Conservation (phyloP, 1,140 invertebrate species). For the Orius insidiosus region DNA sequence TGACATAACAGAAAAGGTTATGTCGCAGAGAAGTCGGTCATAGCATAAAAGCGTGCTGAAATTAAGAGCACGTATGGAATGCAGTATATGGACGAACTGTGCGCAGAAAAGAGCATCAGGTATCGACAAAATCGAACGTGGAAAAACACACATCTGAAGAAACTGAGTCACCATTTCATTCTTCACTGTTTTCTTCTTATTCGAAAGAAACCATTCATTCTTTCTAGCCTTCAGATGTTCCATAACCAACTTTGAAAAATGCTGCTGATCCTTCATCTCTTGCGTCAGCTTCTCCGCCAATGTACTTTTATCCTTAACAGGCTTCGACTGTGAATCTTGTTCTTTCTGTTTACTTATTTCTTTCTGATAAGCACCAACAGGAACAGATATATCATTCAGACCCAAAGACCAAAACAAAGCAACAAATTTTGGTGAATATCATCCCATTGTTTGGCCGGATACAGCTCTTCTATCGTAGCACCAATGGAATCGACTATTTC, state of each 20-base stretch:
- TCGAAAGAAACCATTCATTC: conserved; percentile 78
- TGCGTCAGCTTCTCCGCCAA: conserved; percentile 87
- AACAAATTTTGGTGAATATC: conserved; percentile 91
- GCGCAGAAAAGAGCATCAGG: conserved; percentile 93
- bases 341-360: conserved; percentile 50
- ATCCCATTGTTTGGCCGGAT: conserved; percentile 79
- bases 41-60: conserved; percentile 95
- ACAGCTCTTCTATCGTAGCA: conserved; percentile 27
- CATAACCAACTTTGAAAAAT: conserved; percentile 79
- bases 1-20: conserved; percentile 90
- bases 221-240: conserved; percentile 56
- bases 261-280: conserved; percentile 80
- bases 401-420: conserved; percentile 97
- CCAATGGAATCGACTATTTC: conserved; percentile 7
- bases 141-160: conserved; percentile 90
- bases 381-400: conserved; percentile 90
- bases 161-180: conserved; percentile 94
- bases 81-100: conserved; percentile 90
- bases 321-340: conserved; percentile 31
- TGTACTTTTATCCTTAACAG: conserved; percentile 73
- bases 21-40: conserved; percentile 95
- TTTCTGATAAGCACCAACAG: conserved; percentile 72
- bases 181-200: conserved; percentile 72
- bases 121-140: conserved; percentile 85
- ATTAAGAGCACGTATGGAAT: conserved; percentile 87